Conservation (phyloP, 2,797 vertebrate species). For the Lepilemur septentrionalis region DNA sequence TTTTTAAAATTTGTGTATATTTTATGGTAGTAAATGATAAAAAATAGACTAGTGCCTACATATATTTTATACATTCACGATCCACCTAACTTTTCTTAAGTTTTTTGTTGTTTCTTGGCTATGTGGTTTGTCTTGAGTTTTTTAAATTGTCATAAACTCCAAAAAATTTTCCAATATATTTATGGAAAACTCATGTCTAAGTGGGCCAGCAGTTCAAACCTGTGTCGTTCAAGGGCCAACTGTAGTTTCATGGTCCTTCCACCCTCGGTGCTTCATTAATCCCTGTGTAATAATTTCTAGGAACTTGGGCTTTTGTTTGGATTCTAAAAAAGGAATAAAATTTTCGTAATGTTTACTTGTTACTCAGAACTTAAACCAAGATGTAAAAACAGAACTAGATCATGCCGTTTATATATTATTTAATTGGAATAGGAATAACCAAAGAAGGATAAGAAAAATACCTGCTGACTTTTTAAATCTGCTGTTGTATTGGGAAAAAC, state of each 20-base stretch:
- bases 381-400: constrained; percentile 9
- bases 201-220: not conserved
- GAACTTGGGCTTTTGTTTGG: not conserved
- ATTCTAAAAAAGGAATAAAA: not conserved
- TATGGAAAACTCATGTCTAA: not conserved
- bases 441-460: not conserved
- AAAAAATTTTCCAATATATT: too few species aligned
- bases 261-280: not conserved
- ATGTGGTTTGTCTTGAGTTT: not conserved
- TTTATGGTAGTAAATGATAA: not conserved
- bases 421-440: not conserved
- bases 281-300: not conserved
- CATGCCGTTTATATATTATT: not conserved
- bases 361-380: not conserved
- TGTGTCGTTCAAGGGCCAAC: not conserved
- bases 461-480: not conserved
- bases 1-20: not conserved
- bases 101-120: not conserved
- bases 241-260: not conserved
- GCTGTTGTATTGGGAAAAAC: not conserved
- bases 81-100: not conserved
- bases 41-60: not conserved
- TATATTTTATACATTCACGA: not conserved
- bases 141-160: not conserved
- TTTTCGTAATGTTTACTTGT: not conserved